phyloP scores from a whole-genome alignment of 2,888 invertebrate species.

The Mesorhabditis sp. region DNA sequence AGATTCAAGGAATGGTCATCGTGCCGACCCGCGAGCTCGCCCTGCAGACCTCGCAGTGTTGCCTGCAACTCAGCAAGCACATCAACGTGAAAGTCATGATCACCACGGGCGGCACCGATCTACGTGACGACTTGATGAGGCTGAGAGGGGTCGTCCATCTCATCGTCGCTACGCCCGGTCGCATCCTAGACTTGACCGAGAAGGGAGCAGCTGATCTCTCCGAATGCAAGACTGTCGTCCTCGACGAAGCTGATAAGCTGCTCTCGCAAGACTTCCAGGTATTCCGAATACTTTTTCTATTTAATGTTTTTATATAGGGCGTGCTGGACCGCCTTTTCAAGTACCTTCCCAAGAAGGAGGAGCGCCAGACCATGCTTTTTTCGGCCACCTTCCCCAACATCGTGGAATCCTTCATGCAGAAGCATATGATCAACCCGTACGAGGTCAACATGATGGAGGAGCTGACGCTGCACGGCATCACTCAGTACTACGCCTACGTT shows the following conservation, averaged over 20 bases:
- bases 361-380: conserved; percentile 94
- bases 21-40: conserved; percentile 98
- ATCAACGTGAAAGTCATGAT: conserved; percentile 92
- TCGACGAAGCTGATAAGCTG: conserved; percentile 98
- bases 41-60: conserved; percentile 97
- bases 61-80: conserved; percentile 96
- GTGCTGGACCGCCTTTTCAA: conserved; percentile 96
- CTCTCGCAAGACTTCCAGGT: conserved; percentile 93
- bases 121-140: conserved; percentile 96
- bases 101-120: conserved; percentile 90
- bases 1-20: conserved; percentile 89
- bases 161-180: conserved; percentile 96
- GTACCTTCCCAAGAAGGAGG: conserved; percentile 80
- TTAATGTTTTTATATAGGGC: conserved; percentile 63
- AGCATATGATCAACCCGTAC: conserved; percentile 88
- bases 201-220: conserved; percentile 90
- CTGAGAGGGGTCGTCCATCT: conserved; percentile 93
- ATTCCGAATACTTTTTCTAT: neutral
- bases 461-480: conserved; percentile 94
- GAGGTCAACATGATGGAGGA: conserved; percentile 99
- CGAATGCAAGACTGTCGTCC: conserved; percentile 89
- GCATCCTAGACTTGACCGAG: conserved; percentile 98
- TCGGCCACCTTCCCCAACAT: conserved; percentile 98
- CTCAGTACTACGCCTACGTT: conserved; percentile 99
- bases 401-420: conserved; percentile 97